Evolutionary conservation across 2,888 invertebrate species (phyloP), one percentile per base, ranked within the genome.

Genomic region (Drosophila falleni): DNA sequence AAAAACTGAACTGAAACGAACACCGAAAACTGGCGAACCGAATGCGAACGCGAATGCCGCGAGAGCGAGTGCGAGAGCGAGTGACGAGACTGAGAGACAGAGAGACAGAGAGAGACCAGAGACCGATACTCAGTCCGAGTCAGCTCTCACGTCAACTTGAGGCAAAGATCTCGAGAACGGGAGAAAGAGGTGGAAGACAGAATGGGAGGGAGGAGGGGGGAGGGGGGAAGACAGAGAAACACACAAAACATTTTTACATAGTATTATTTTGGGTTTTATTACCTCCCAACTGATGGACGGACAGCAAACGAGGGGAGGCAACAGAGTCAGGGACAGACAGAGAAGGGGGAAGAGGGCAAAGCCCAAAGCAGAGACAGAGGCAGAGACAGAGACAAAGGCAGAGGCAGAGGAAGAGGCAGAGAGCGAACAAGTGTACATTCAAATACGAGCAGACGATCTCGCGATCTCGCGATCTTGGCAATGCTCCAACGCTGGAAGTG

Each of bases 231-330:
- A 23, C 72, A 55, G 72, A 56, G 66, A 75, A 65, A 69, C 82
- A 76, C 77, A 87, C 82, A 82, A 87, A 82, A 76, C 78, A 78
- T 80, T 87, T 86, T 82, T 87, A 87, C 84, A 82, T 87, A 87
- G 84, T 84, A 87, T 84, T 84, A 84, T 84, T 84, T 87, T 82
- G 80, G 75, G 80, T 78, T 84, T 80, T 83, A 83, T 83, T 81
- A 74, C 83, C 59, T 31, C 37, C 42, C 58, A 54, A 65, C 69
- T 66, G 78, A 70, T 69, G 60, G 26, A 54, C 56, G 63, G 51
- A 58, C 31, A 29, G 46, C 56, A 47, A 46, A 37, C 11, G 54
- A 19, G 41, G 50, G 54, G 35, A 23, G 54, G 35, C 26, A 37
- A 10, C 13, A 26, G 23, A 35, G 26, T 5, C 15, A 31, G 37